phyloP scores from a whole-genome alignment of 2,797 vertebrate species.

The Poliocrania exsul region DNA sequence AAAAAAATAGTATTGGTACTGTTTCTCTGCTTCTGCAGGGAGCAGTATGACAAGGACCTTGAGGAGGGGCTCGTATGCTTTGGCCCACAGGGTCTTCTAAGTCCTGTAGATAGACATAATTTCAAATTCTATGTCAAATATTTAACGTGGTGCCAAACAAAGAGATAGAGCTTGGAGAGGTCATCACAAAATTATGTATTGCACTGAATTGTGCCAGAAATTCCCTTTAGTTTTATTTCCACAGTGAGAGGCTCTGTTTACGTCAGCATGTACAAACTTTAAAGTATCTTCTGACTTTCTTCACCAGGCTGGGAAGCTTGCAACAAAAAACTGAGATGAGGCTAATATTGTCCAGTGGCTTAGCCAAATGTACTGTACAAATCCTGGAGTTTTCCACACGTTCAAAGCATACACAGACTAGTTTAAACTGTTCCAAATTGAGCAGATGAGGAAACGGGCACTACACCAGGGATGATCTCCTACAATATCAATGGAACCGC shows the following conservation, averaged over 20 bases:
- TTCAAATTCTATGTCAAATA: not conserved
- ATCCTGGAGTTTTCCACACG: not conserved
- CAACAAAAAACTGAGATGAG: not conserved
- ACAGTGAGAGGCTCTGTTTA: not conserved
- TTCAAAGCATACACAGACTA: not conserved
- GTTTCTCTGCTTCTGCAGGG: not conserved
- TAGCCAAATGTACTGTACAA: not conserved
- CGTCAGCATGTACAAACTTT: not conserved
- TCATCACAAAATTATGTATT: slow-evolving; percentile 38
- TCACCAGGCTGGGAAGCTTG: slow-evolving; percentile 13
- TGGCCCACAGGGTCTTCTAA: not conserved
- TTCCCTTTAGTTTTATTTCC: not conserved
- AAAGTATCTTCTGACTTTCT: not conserved
- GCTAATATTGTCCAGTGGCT: not conserved
- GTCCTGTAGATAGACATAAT: not conserved
- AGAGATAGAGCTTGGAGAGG: not conserved
- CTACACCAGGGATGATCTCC: not conserved
- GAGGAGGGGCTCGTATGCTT: not conserved
- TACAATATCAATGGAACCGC: not conserved
- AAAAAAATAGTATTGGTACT: not conserved
- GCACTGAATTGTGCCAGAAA: slow-evolving; percentile 26
- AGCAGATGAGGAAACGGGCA: not conserved
- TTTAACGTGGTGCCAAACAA: not conserved
- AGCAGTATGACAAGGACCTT: not conserved
- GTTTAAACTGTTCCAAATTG: not conserved